Base-by-base conservation (phyloP, 2,797 vertebrate genomes). In the Pristis pectinata region DNA sequence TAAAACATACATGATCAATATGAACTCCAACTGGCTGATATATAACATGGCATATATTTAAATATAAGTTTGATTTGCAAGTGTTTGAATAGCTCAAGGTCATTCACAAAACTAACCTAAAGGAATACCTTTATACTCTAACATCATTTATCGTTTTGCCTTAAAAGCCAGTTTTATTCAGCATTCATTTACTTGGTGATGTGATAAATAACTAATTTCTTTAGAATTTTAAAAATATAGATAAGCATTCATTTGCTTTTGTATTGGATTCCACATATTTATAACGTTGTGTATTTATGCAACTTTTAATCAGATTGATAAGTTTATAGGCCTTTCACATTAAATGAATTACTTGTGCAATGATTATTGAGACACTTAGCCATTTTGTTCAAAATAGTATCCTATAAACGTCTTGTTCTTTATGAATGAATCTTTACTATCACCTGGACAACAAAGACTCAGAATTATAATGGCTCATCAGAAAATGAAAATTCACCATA, bases 1-100 rank as follows among this genome's bases (percentile, higher is more conserved):
- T 61, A 87, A 80, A 87, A 87, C 22, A 61, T 87, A 59, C 83
- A 59, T 6, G 34, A 56, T 87, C 49, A 61, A 87, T 61, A 61
- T 37, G 56, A 89, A 91, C 83, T 87, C 82, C 53, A 83, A 41
- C 15, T 64, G 59, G n/a, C n/a, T 64, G 87, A 17, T 64, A 91
- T 91, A 37, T 2, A 41, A 34, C 59, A 37, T 91, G 87, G 49
- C 34, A 87, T 64, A 91, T 91, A 22, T 37, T 64, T 37, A 91
- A 64, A 89, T 89, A 22, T 0, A 27, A 56, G 15, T 37, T 89
- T 61, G 85, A 64, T 89, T 85, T 56, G 24, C 82, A 85, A 85
- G 82, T 56, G 44, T 89, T 59, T 89, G 85, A 64, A n/a, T 89
- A 61, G 34, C 85, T 64, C 87, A 91, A 91, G 59, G 87, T 64